Evolutionary conservation across 2,888 invertebrate species (phyloP).

Genomic region (Euspilapteryx auroguttella): DNA sequence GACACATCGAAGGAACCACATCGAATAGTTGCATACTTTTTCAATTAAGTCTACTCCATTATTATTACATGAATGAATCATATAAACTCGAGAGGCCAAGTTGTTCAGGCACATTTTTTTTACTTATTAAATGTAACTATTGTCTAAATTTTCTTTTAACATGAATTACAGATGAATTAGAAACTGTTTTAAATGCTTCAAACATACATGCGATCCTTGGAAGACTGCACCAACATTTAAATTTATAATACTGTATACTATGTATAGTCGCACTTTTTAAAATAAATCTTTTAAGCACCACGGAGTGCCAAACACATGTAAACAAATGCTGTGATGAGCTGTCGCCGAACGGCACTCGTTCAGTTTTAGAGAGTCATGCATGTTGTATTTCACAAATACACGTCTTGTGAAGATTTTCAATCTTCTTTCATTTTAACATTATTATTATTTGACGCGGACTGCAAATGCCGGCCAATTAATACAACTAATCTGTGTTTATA

Average conservation of each 20-base stretch:
- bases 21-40: constrained; percentile 2
- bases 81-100: constrained; percentile 12
- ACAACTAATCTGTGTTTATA: neutral
- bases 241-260: constrained; percentile 43
- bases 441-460: no score
- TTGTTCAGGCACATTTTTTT: constrained; percentile 14
- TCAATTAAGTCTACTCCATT: constrained; percentile 1
- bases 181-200: constrained; percentile 13
- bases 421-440: no score
- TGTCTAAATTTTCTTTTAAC: constrained; percentile 2
- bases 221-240: constrained; percentile 42
- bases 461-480: constrained; percentile 12
- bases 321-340: constrained; percentile 12
- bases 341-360: no score
- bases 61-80: constrained; percentile 5
- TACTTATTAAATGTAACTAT: constrained; percentile 7
- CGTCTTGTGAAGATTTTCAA: constrained; percentile 49
- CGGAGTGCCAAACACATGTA: constrained; percentile 30
- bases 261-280: constrained; percentile 33
- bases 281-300: constrained; percentile 46
- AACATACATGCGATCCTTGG: constrained; percentile 30
- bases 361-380: no score
- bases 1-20: no score
- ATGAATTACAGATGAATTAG: constrained; percentile 3
- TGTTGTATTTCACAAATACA: constrained; percentile 44